phyloP scores from a whole-genome alignment of 2,888 invertebrate genomes.

The Odontocolon sp. region DNA sequence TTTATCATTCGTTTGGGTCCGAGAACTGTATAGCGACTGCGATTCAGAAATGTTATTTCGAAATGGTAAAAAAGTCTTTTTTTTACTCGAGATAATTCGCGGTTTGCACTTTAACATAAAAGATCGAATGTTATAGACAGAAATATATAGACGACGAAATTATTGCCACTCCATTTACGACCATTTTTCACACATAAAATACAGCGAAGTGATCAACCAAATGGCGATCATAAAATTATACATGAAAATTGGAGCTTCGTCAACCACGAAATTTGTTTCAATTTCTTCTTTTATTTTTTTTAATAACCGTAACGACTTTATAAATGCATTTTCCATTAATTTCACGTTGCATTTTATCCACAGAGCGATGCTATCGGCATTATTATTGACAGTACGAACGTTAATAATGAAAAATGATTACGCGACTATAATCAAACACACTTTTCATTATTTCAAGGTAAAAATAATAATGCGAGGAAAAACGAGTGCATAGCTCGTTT shows the following conservation, averaged over 20 bases:
- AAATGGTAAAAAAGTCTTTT: not conserved
- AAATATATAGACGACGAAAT: slow-evolving; percentile 25
- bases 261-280: not conserved
- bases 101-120: not conserved
- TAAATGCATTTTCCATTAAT: not conserved
- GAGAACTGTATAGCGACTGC: not conserved
- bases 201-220: not conserved
- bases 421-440: no score
- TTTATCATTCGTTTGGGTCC: not conserved
- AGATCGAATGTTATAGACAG: not conserved
- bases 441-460: no score
- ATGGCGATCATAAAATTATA: slow-evolving; percentile 27
- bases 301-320: not conserved
- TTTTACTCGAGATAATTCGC: not conserved
- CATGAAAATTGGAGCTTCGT: not conserved
- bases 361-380: not conserved
- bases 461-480: no score
- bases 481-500: no score
- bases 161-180: not conserved
- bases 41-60: not conserved
- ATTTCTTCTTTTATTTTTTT: not conserved
- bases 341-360: not conserved
- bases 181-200: not conserved
- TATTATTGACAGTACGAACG: not conserved
- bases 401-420: no score